These are phyloP conservation scores for Andricus grossulariae DNA, from an alignment of 1,140 invertebrate species.

Conservation along the genomic window DNA sequence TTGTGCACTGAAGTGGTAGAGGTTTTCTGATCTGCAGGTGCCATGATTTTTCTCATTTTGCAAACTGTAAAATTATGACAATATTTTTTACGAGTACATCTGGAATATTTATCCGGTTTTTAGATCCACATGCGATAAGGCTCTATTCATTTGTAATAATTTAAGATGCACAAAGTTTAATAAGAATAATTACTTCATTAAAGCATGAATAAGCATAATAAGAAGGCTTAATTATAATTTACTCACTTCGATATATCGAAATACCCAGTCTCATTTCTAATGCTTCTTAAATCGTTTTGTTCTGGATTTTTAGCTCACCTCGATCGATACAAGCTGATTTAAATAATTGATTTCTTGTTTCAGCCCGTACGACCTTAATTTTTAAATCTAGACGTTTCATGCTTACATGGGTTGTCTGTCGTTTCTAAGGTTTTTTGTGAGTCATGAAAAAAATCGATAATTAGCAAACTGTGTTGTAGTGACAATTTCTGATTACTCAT, in stretches of 20 bases:
- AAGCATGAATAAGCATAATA: not conserved
- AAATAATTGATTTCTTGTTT: slow-evolving; percentile 41
- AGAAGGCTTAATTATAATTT: not conserved
- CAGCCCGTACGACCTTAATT: slow-evolving; percentile 5
- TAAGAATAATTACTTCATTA: not conserved
- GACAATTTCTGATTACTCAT: too few relatives aligned
- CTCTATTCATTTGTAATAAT: not conserved
- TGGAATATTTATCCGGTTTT: slow-evolving; percentile 21
- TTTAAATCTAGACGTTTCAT: not conserved
- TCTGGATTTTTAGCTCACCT: not conserved
- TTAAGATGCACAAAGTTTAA: not conserved
- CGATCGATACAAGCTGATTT: slow-evolving; percentile 20
- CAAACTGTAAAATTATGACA: slow-evolving; percentile 30
- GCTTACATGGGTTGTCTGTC: not conserved
- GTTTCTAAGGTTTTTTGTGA: slow-evolving; percentile 9
- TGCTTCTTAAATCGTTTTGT: not conserved
- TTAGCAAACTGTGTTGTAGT: not conserved
- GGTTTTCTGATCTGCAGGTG: slow-evolving; percentile 51
- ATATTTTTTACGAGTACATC: not conserved
- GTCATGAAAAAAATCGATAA: slow-evolving; percentile 7
- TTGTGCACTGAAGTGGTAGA: slow-evolving; percentile 32
- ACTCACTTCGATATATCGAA: too few relatives aligned
- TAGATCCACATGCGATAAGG: not conserved
- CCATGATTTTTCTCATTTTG: slow-evolving; percentile 41
- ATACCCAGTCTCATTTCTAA: not conserved